phyloP scores from a whole-genome alignment of 2,797 vertebrate species.

The Aulostomus chinensis region DNA sequence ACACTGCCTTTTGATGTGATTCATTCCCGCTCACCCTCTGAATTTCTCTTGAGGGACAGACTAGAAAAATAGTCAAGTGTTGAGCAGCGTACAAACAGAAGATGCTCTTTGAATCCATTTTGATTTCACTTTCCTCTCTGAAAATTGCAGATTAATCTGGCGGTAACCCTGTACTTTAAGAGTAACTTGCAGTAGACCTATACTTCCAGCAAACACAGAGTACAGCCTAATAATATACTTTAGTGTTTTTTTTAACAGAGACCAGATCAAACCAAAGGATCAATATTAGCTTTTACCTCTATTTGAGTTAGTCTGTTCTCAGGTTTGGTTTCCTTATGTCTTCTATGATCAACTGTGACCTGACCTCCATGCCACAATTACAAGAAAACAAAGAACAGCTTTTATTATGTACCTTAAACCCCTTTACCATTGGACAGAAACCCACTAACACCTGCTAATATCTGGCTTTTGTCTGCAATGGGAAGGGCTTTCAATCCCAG shows the following conservation, averaged over 20 bases:
- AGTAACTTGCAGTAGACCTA: slow-evolving; percentile 58
- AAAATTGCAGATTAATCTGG: slow-evolving; percentile 53
- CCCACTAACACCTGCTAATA: too few relatives aligned
- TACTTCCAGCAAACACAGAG: slow-evolving; percentile 67
- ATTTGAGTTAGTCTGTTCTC: too few relatives aligned
- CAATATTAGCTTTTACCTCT: too few relatives aligned
- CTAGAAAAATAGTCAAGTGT: slow-evolving; percentile 64
- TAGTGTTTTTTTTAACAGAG: slow-evolving; percentile 34
- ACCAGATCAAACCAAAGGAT: too few relatives aligned
- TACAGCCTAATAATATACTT: slow-evolving; percentile 64
- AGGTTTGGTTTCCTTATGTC: too few relatives aligned
- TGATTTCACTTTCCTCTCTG: slow-evolving; percentile 37
- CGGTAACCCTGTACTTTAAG: slow-evolving; percentile 55
- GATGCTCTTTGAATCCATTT: slow-evolving; percentile 27
- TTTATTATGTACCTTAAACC: too few relatives aligned
- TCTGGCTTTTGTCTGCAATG: too few relatives aligned
- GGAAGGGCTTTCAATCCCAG: too few relatives aligned
- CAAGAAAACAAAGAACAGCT: too few relatives aligned
- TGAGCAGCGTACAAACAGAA: slow-evolving; percentile 35
- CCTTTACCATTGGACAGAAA: too few relatives aligned
- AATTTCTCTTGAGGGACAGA: slow-evolving; percentile 59
- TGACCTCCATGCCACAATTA: too few relatives aligned
- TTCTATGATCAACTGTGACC: too few relatives aligned
- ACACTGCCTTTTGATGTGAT: slow-evolving; percentile 62
- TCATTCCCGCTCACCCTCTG: slow-evolving; percentile 47